Conservation (phyloP, 2,113 vertebrate species). For the Geothlypis trichas region DNA sequence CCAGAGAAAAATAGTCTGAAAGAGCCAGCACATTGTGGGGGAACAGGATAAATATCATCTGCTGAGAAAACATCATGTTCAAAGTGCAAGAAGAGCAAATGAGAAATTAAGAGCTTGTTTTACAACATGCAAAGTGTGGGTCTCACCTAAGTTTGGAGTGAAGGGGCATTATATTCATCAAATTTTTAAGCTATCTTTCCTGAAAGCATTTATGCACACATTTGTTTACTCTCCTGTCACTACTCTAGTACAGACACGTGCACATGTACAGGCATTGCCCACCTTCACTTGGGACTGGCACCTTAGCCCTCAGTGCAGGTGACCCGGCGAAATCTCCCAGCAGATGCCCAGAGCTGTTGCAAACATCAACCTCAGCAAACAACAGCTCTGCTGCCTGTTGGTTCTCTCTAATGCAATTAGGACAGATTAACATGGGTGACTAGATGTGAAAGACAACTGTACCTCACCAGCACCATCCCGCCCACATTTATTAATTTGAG, state of each 20-base stretch:
- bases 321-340: not conserved
- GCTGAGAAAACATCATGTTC: not conserved
- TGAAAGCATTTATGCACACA: not conserved
- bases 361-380: not conserved
- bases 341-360: not conserved
- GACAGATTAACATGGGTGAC: conserved; percentile 58
- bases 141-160: not conserved
- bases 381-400: not conserved
- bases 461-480: not conserved
- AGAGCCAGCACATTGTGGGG: not conserved
- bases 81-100: not conserved
- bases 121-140: not conserved
- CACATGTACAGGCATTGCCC: not conserved
- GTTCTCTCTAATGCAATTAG: conserved; percentile 50
- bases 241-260: not conserved
- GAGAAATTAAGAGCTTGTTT: not conserved
- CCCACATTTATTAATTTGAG: conserved; percentile 26
- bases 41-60: not conserved
- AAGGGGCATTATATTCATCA: not conserved
- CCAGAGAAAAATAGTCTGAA: not conserved
- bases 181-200: not conserved
- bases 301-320: not conserved
- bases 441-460: conserved; percentile 36
- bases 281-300: accelerated
- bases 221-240: not conserved